phyloP scores from a whole-genome alignment of 1,140 invertebrate genomes.

The Cydia splendana region DNA sequence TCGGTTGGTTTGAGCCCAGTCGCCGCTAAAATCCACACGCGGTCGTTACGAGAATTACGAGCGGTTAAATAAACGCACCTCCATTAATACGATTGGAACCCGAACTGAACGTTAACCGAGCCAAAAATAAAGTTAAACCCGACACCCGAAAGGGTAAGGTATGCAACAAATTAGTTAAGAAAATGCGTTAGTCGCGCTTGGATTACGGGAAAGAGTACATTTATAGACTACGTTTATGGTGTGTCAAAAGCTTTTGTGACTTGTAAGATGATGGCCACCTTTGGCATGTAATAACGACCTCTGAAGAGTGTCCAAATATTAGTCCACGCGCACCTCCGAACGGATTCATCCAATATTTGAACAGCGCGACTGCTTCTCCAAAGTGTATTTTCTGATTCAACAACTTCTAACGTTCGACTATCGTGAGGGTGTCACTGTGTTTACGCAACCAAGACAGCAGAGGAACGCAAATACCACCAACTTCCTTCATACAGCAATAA shows the following conservation, averaged over 20 bases:
- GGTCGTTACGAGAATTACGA: constrained; percentile 70
- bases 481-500: neutral
- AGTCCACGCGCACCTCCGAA: constrained; percentile 65
- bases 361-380: constrained; percentile 69
- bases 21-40: constrained; percentile 58
- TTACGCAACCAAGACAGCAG: constrained; percentile 51
- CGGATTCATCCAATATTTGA: constrained; percentile 76
- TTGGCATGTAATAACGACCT: constrained; percentile 68
- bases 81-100: constrained; percentile 67
- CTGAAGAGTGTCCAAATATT: constrained; percentile 68
- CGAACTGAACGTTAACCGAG: constrained; percentile 57
- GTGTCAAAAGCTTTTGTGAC: constrained; percentile 25
- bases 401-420: constrained; percentile 69
- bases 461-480: constrained; percentile 20
- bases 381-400: constrained; percentile 76
- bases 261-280: constrained; percentile 44
- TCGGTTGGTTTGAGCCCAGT: constrained; percentile 42
- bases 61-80: constrained; percentile 74
- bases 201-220: constrained; percentile 21
- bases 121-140: constrained; percentile 73
- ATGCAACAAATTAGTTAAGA: constrained; percentile 47
- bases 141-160: constrained; percentile 47
- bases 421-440: constrained; percentile 59
- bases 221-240: constrained; percentile 23
- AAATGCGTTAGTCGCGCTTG: constrained; percentile 41